Evolutionary conservation across 1,140 invertebrate genomes (phyloP).

Genomic region (Papilio xuthus): DNA sequence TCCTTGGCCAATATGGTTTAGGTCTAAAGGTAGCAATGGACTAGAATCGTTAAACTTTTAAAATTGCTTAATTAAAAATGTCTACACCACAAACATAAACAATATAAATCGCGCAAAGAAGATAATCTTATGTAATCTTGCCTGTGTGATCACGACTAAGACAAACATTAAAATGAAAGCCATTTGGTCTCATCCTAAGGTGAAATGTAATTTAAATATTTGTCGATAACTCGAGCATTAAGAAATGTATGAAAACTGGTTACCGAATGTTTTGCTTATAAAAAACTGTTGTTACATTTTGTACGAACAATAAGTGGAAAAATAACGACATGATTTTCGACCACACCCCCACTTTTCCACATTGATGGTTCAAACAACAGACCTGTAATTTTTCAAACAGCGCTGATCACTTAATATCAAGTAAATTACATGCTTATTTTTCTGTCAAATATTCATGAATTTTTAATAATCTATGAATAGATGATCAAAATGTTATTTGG

Average conservation of each 20-base stretch:
- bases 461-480: neutral
- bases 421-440: neutral
- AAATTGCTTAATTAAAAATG: neutral
- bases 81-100: neutral
- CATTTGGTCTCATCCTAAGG: neutral
- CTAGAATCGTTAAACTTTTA: neutral
- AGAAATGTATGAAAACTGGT: neutral
- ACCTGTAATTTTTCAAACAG: neutral
- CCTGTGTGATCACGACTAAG: neutral
- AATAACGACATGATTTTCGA: neutral
- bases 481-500: neutral
- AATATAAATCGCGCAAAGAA: neutral
- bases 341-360: conserved; percentile 8
- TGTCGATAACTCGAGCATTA: too few relatives aligned
- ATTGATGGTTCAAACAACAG: neutral
- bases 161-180: neutral
- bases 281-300: neutral
- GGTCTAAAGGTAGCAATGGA: neutral
- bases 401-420: neutral
- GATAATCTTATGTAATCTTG: neutral
- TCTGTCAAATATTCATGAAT: neutral
- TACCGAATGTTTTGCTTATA: neutral
- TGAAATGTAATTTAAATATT: neutral
- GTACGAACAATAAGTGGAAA: neutral
- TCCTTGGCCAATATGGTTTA: neutral